These are phyloP conservation scores for Incurvaria masculella DNA, from an alignment of 2,888 invertebrate genomes.

Conservation along the genomic window DNA sequence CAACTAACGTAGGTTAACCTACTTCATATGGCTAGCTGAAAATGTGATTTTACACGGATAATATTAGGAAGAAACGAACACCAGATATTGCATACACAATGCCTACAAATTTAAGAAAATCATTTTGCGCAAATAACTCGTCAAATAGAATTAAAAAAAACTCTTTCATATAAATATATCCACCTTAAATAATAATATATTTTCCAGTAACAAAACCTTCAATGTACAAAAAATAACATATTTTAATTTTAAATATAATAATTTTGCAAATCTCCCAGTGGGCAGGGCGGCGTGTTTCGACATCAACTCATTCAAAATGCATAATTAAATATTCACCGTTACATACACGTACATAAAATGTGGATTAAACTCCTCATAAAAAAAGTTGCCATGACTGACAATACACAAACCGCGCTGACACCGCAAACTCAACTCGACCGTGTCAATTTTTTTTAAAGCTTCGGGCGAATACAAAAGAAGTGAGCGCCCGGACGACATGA, in stretches of 20 bases:
- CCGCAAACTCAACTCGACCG: no score
- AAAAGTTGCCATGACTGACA: slow-evolving; percentile 55
- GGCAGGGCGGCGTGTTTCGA: not conserved
- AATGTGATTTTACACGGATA: slow-evolving; percentile 36
- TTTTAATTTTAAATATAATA: slow-evolving; percentile 44
- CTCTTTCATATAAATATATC: slow-evolving; percentile 47
- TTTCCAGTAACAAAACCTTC: slow-evolving; percentile 50
- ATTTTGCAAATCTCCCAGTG: slow-evolving; percentile 36
- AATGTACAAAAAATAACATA: slow-evolving; percentile 54
- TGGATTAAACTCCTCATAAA: slow-evolving; percentile 54
- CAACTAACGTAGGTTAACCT: slow-evolving; percentile 50
- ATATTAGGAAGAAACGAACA: slow-evolving; percentile 46
- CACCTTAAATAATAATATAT: slow-evolving; percentile 52
- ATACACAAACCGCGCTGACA: no score
- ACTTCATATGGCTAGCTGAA: slow-evolving; percentile 43
- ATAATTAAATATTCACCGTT: slow-evolving; percentile 56
- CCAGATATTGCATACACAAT: slow-evolving; percentile 48
- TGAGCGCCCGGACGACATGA: not conserved
- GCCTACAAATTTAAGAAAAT: slow-evolving; percentile 43
- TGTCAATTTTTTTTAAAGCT: not conserved
- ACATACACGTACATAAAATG: slow-evolving; percentile 56
- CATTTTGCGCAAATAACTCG: slow-evolving; percentile 32
- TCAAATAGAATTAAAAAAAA: slow-evolving; percentile 45
- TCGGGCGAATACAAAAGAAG: not conserved
- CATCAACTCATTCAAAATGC: slow-evolving; percentile 41